Conservation (phyloP, 2,113 vertebrate species). For the Ranitomeya imitator region DNA sequence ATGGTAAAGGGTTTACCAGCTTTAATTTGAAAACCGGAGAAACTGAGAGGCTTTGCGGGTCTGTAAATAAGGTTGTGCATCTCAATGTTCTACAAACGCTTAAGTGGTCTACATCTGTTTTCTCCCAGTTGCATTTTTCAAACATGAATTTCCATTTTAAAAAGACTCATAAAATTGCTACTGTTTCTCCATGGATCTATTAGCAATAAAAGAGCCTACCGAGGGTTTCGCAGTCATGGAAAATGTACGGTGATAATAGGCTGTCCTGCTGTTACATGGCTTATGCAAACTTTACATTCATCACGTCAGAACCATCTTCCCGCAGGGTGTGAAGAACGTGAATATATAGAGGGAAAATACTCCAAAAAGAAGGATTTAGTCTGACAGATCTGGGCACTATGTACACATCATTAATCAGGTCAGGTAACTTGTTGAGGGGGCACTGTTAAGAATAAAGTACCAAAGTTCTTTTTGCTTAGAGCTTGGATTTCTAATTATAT, state of each 20-base stretch:
- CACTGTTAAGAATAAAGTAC: neutral
- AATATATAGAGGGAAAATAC: constrained; percentile 80
- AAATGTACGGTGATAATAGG: constrained; percentile 88
- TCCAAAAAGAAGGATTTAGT: constrained; percentile 71
- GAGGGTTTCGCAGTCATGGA: constrained; percentile 87
- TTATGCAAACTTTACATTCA: constrained; percentile 89
- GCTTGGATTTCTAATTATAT: neutral
- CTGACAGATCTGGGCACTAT: constrained; percentile 69
- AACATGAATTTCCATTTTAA: constrained; percentile 91
- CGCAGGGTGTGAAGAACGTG: constrained; percentile 76
- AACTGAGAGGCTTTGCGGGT: constrained; percentile 72
- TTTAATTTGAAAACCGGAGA: constrained; percentile 81
- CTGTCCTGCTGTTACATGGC: constrained; percentile 86
- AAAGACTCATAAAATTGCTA: constrained; percentile 86
- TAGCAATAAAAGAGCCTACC: constrained; percentile 88
- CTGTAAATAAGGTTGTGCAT: constrained; percentile 84
- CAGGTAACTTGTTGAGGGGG: constrained; percentile 71
- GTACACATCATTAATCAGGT: constrained; percentile 83
- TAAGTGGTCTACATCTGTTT: constrained; percentile 87
- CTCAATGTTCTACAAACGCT: constrained; percentile 83
- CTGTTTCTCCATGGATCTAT: constrained; percentile 87
- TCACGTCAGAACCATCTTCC: constrained; percentile 83
- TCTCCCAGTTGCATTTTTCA: constrained; percentile 84
- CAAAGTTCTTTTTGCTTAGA: neutral
- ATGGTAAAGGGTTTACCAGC: constrained; percentile 80